Evolutionary conservation across 1,140 invertebrate species (phyloP), one percentile per base, ranked within the genome.

Genomic region (Tyrophagus putrescentiae): DNA sequence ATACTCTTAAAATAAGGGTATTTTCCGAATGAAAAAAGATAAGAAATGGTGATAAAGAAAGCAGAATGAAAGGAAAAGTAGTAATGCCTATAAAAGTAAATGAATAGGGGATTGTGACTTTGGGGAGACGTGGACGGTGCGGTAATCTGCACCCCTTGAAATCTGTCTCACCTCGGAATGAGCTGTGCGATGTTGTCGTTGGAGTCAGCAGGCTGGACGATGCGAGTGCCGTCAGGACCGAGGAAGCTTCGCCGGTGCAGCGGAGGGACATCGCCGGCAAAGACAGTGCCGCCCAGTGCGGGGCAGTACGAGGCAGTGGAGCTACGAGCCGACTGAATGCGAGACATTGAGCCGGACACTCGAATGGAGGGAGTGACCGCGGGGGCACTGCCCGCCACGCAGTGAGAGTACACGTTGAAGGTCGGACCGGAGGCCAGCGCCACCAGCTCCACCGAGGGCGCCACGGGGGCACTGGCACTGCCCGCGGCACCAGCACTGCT

Each of bases 161-260:
- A n/a, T n/a, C n/a, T n/a, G n/a, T n/a, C n/a, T n/a, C 74, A 91
- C 87, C 87, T 89, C 67, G 87, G 87, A 73, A 91, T 92, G 70
- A 87, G 84, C 63, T 87, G 81, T 36, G 87, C 87, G 68, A 92
- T 84, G 72, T 91, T 87, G 72, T 93, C 88, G 64, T 90, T 77
- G 68, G 83, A 87, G 74, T 90, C 87, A 54, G 83, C 80, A 11
- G 87, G 85, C 62, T 82, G 83, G 65, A 87, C 78, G 72, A 73
- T 67, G 72, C 72, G n/a, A n/a, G n/a, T n/a, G n/a, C n/a, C 70
- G 68, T 68, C 70, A 70, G 68, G 11, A 48, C 45, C 45, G 11
- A 73, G 56, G 69, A 74, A 63, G 61, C 65, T 59, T 60, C 67
- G 66, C 61, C 67, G 60, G 60, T 66, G 64, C 42, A 68, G 56